These are phyloP conservation scores for Caenorhabditis sinica DNA, from an alignment of 2,888 invertebrate species.

Conservation along the genomic window DNA sequence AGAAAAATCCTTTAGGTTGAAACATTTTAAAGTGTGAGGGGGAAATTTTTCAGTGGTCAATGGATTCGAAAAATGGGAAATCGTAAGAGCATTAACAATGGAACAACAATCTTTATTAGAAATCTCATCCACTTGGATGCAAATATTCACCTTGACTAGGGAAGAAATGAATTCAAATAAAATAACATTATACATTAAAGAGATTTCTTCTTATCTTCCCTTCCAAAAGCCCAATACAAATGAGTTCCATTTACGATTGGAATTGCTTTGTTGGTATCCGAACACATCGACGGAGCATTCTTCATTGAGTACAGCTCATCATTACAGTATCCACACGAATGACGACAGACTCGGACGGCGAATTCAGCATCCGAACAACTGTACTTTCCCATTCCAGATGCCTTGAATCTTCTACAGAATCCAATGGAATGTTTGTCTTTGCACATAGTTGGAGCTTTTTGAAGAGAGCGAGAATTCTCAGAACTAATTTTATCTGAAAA, in stretches of 20 bases:
- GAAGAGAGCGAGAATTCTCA: constrained; percentile 70
- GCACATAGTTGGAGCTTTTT: constrained; percentile 72
- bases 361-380: constrained; percentile 77
- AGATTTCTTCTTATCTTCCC: constrained; percentile 40
- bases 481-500: constrained; percentile 75
- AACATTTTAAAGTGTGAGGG: constrained; percentile 1
- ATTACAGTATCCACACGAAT: constrained; percentile 77
- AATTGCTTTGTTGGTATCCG: constrained; percentile 51
- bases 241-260: constrained; percentile 62
- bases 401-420: constrained; percentile 76
- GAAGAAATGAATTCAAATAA: constrained; percentile 8
- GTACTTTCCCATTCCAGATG: constrained; percentile 76
- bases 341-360: constrained; percentile 76
- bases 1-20: constrained; percentile 15
- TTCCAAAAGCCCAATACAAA: constrained; percentile 63
- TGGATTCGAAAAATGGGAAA: background rate
- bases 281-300: constrained; percentile 61
- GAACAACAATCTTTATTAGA: constrained; percentile 5
- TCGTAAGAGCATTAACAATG: background rate
- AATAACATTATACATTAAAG: background rate
- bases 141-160: constrained; percentile 51
- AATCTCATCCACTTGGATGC: constrained; percentile 27
- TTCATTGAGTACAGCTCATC: constrained; percentile 70
- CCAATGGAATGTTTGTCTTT: constrained; percentile 75
- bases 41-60: too few relatives aligned